Evolutionary conservation across 2,888 invertebrate species (phyloP), one percentile per base, ranked within the genome.

Genomic region (Sturmia bella): DNA sequence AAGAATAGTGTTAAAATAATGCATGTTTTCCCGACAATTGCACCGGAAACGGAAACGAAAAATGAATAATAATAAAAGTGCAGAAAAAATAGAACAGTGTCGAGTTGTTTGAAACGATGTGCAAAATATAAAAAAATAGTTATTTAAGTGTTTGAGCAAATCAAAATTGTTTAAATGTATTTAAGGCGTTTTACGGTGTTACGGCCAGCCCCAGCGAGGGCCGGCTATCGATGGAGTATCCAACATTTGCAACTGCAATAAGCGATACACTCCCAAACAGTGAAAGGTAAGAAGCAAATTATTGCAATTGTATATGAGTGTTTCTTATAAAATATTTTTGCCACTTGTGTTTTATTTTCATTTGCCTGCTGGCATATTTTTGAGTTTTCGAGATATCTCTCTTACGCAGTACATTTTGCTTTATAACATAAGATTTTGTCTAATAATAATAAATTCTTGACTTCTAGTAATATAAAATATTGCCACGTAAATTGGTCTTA

Each of bases 151-250:
- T 86, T 86, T 83, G 85, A 85, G 72, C 78, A 84, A 84, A 84
- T 68, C 73, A 52, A 61, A 76, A 88, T 89, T 86, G 89, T 85
- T 90, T 90, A 90, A 90, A 90, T 90, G 90, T 89, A 89, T 90
- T 90, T 90, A 89, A 82, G 87, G 89, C 88, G 87, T 85, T 85
- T 87, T 86, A 87, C 86, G 85, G 85, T 86, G 88, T 87, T 86
- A 87, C 86, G 88, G 91, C 90, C 90, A 89, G 91, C 90, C 91
- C 91, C 89, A 86, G 87, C 87, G 89, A 90, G 91, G 91, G 91
- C 90, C 90, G 91, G 91, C 91, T 87, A 89, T 88, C 87, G 90
- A 91, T 91, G 91, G 91, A 91, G 90, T 90, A 89, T 90, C 89
- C 90, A 87, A 90, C 54, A 45, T 19, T 87, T 86, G 87, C 90